These are phyloP conservation scores for Cremastinae sp. DNA, from an alignment of 2,888 invertebrate genomes.

Conservation along the genomic window DNA sequence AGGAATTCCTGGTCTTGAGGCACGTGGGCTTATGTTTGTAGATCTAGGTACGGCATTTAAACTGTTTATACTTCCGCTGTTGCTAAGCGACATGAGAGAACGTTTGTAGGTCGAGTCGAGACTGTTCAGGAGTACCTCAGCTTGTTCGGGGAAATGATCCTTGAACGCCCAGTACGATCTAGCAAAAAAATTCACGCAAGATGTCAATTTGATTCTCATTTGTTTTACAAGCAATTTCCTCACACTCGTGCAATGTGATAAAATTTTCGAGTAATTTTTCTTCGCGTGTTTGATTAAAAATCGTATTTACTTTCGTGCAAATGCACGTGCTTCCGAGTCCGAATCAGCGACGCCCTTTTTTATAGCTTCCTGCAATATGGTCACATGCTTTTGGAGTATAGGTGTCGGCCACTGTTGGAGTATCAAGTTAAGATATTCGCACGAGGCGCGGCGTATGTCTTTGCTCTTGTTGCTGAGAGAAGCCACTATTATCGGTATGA, in stretches of 20 bases:
- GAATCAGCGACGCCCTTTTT: slow-evolving; percentile 95
- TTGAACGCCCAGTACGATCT: slow-evolving; percentile 96
- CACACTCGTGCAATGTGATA: background rate
- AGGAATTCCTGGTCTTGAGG: slow-evolving; percentile 78
- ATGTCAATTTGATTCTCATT: background rate
- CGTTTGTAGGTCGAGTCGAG: slow-evolving; percentile 90
- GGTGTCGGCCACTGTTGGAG: slow-evolving; percentile 93
- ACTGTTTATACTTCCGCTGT: slow-evolving; percentile 82
- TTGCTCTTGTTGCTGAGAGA: slow-evolving; percentile 93
- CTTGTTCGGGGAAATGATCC: slow-evolving; percentile 94
- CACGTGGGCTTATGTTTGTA: slow-evolving; percentile 78
- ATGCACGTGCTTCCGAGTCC: slow-evolving; percentile 92
- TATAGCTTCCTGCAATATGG: slow-evolving; percentile 90
- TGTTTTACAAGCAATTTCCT: background rate
- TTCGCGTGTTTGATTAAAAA: slow-evolving; percentile 9
- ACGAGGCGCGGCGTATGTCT: slow-evolving; percentile 90
- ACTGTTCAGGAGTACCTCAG: slow-evolving; percentile 90
- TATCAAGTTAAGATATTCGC: slow-evolving; percentile 91
- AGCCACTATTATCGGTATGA: slow-evolving; percentile 89
- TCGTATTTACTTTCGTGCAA: slow-evolving; percentile 87
- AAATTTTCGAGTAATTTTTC: too few species aligned
- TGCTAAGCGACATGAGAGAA: slow-evolving; percentile 84
- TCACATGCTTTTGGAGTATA: slow-evolving; percentile 90
- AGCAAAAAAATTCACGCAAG: slow-evolving; percentile 48
- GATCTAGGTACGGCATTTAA: slow-evolving; percentile 79